Base-by-base conservation (phyloP, 2,113 vertebrate genomes). In the Neoarius graeffei region DNA sequence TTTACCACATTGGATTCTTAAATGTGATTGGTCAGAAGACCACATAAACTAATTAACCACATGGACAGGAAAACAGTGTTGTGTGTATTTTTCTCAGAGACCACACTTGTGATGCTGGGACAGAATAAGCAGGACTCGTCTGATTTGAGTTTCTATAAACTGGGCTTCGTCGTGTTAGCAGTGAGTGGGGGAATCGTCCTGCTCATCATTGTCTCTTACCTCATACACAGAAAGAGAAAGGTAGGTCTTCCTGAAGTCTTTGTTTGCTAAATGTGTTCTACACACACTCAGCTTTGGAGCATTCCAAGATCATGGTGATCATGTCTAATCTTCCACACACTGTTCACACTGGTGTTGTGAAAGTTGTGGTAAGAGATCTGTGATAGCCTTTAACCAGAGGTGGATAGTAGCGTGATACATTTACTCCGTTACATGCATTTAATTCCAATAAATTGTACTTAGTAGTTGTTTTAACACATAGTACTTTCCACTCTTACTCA, bases 151-250 rank as follows among this genome's bases (percentile, higher is more conserved):
- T 87, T 91, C 67, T 91, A 89, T 84, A 90, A 86, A 67, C 57
- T 85, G 73, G 90, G 83, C 17, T 91, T 91, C 76, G 90, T 89
- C 76, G 57, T 81, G 73, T 25, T 88, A 62, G 85, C 90, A 88
- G 88, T 76, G 52, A 85, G 80, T 77, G 84, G 57, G 6, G 90
- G 89, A 69, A 59, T 89, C 74, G 25, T 91, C 30, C 27, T 90
- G 23, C 35, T 90, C 48, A 52, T 90, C 73, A 35, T 69, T 10
- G 66, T 88, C 50, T 91, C 73, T 67, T 89, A 85, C 73, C 30
- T 90, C 57, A 71, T 89, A 23, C 50, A 86, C 73, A 87, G 42
- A 66, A 90, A 86, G 90, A 88, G 42, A 66, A 90, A 86, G 90
- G 90, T 90, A 85, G 35, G 66, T 7, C 77, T 35, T 35, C 20